phyloP scores from a whole-genome alignment of 2,888 invertebrate genomes.

The Diplolepis rosae region DNA sequence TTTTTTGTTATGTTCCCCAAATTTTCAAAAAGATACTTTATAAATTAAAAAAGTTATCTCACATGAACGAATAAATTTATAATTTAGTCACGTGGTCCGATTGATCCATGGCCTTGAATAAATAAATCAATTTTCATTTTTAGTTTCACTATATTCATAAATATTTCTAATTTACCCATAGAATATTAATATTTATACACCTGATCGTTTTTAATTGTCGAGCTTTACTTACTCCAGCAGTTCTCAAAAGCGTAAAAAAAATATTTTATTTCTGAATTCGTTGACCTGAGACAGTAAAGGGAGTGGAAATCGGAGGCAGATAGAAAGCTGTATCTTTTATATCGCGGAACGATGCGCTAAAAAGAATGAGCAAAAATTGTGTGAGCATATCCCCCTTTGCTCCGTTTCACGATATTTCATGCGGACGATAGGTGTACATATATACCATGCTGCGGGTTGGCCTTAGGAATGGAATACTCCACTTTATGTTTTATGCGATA shows the following conservation, averaged over 20 bases:
- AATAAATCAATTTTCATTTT: no score
- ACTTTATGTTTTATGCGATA: conserved; percentile 73
- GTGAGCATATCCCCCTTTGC: conserved; percentile 51
- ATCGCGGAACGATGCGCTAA: neutral
- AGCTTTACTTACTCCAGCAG: neutral
- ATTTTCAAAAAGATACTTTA: no score
- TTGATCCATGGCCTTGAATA: no score
- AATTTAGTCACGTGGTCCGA: no score
- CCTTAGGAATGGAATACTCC: conserved; percentile 72
- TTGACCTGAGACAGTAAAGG: neutral
- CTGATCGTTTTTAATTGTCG: neutral
- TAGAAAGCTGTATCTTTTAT: neutral
- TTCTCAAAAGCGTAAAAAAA: neutral
- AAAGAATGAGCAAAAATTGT: conserved; percentile 22
- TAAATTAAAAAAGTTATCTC: no score
- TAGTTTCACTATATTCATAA: no score
- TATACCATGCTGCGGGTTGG: conserved; percentile 51
- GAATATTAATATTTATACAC: no score
- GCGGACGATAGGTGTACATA: conserved; percentile 51
- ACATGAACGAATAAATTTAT: no score
- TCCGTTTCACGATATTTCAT: conserved; percentile 68
- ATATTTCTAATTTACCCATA: no score
- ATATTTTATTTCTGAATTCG: no score
- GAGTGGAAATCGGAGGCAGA: neutral
- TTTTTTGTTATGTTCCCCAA: no score